Evolutionary conservation across 2,888 invertebrate species (phyloP).

Genomic region (Falcaria lacertinaria): DNA sequence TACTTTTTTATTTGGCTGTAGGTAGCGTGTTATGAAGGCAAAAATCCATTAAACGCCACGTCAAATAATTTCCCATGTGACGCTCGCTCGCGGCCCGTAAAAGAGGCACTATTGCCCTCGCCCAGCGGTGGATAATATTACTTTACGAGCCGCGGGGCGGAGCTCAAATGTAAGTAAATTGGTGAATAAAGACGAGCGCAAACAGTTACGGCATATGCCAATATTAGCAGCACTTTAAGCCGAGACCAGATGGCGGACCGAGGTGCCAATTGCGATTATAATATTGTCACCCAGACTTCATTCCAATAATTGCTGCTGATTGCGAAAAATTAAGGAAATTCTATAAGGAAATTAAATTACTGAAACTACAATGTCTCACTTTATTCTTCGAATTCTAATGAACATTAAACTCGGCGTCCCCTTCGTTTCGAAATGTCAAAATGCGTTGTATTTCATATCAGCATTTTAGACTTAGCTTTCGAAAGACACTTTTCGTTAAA

Average conservation of each 20-base stretch:
- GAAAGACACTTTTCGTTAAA: not conserved
- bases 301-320: not conserved
- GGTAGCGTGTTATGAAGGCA: slow-evolving; percentile 78
- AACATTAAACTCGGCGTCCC: not conserved
- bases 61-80: slow-evolving; percentile 80
- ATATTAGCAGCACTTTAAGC: slow-evolving; percentile 27
- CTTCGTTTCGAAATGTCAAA: not conserved
- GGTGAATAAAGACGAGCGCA: slow-evolving; percentile 70
- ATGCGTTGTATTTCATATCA: not conserved
- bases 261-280: not conserved
- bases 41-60: slow-evolving; percentile 79
- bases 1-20: slow-evolving; percentile 68
- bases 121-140: slow-evolving; percentile 76
- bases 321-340: not conserved
- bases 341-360: not conserved
- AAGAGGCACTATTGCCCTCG: slow-evolving; percentile 77
- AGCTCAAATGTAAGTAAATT: slow-evolving; percentile 75
- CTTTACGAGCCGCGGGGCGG: slow-evolving; percentile 73
- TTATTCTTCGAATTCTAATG: not conserved
- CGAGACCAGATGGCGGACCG: not conserved
- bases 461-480: not conserved
- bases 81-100: slow-evolving; percentile 77
- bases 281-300: not conserved
- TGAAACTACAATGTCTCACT: not conserved
- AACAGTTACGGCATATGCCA: slow-evolving; percentile 33